phyloP scores from a whole-genome alignment of 1,140 invertebrate species.

The Ceratosolen fusciceps region DNA sequence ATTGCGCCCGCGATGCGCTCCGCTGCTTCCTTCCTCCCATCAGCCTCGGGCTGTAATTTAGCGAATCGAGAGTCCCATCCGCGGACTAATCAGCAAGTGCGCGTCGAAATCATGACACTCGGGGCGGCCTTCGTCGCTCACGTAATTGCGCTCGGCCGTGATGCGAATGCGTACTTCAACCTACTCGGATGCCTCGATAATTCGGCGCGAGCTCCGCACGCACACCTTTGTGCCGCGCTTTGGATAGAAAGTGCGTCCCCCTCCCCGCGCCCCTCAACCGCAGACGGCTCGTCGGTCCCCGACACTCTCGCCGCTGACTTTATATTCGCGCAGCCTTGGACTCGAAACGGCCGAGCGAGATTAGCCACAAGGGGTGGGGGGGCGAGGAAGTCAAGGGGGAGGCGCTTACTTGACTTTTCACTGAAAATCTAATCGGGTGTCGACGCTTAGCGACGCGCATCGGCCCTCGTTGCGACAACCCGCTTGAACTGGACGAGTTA shows the following conservation, averaged over 20 bases:
- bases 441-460: no score
- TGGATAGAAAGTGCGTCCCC: constrained; percentile 7
- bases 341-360: not conserved
- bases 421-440: no score
- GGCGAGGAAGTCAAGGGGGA: no score
- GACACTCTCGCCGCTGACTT: not conserved
- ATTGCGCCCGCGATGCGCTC: not conserved
- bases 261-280: not conserved
- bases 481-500: no score
- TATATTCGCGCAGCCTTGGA: not conserved
- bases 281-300: not conserved
- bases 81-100: not conserved
- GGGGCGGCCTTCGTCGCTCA: not conserved
- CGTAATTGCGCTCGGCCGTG: constrained; percentile 25
- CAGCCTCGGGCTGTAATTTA: not conserved
- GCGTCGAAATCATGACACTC: not conserved
- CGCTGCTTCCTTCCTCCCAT: not conserved
- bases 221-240: not conserved
- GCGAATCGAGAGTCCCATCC: not conserved
- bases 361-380: not conserved
- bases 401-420: no score
- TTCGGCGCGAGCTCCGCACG: not conserved
- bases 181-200: constrained; percentile 4
- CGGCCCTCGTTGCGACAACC: no score
- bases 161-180: not conserved